Evolutionary conservation across 2,888 invertebrate species (phyloP), one percentile per base, ranked within the genome.

Genomic region (Coremacera marginata): DNA sequence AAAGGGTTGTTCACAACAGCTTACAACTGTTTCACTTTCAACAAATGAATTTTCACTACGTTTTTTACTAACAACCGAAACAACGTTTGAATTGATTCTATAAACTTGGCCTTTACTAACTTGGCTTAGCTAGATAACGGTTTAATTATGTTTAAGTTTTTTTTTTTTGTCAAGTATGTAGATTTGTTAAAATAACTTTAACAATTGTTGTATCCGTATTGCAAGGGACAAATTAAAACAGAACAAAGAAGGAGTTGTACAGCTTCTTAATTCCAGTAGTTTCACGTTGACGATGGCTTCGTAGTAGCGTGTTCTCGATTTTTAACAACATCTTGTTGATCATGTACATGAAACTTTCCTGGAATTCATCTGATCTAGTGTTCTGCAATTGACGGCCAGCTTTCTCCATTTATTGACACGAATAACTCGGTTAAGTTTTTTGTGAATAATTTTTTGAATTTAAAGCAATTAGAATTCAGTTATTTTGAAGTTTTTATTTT

Each of bases 191-290:
- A n/a, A 52, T 67, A 52, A 72, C 22, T 62, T 70, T 65, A 73
- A 71, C 44, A 70, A 60, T 78, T 51, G 70, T 71, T 77, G 79
- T 70, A 74, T 75, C 77, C 70, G 75, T 75, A 72, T 78, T 57
- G 67, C 63, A 27, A 81, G 74, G 67, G 14, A 14, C 2, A 72
- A 86, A 91, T 95, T 95, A 95, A 90, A 95, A 95, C 89, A 95
- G 92, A 83, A 95, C 95, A 89, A 95, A 95, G 91, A 95, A 95
- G 80, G 95, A 95, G 90, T 95, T 95, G 91, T 95, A 95, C 88
- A 95, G 91, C 90, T 95, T 95, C 90, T 95, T 95, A 87, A 95
- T 95, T 80, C 95, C 95, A 70, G 95, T 95, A 34, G 95, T 94
- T 90, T 95, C 95, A 87, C 95, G 91, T 90, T 95, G 95, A 86